Evolutionary conservation across 2,113 vertebrate genomes (phyloP), one percentile per base, ranked within the genome.

Genomic region (Grammomys dolichurus): DNA sequence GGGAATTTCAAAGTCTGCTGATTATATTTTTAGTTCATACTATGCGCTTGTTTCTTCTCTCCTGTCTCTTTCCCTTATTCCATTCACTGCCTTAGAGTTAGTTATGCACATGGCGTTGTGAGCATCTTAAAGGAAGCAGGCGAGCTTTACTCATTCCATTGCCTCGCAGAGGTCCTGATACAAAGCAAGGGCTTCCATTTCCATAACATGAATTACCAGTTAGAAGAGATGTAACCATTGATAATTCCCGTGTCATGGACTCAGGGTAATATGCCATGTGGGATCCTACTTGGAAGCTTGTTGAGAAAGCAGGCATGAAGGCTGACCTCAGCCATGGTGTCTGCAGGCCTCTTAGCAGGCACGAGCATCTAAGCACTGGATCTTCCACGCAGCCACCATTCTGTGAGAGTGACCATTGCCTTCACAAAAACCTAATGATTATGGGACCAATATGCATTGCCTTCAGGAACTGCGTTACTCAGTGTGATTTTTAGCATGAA

Each of bases 21-120:
- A 86, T 96, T 91, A 36, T 63, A 58, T 90, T 95, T 89, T 90
- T 76, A 90, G 72, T n/a, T 36, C 73, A 78, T 4, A 28, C 26
- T 40, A 28, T 54, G 17, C 8, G 56, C 28, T 89, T 51, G 43
- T 33, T 88, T 60, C 43, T 40, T 16, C 78, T 24, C 1, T 78
- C 51, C 40, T 36, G 28, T 77, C 56, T 92, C 46, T 56, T 95
- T 85, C 36, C 43, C 20, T n/a, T 69, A 67, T 91, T 33, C 40
- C 77, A 90, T 94, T 89, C 81, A 91, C 48, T 91, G 48, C 40
- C 12, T 81, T 94, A 28, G 54, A 88, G 33, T 46, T 95, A 63
- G 70, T 84, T 63, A 85, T 54, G 14, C 60, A 69, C 33, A 82
- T 65, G 65, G 91, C 89, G 17, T 81, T 87, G n/a, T 58, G 81